Evolutionary conservation across 2,113 vertebrate genomes (phyloP).

Genomic region (Lophotis ruficrista): DNA sequence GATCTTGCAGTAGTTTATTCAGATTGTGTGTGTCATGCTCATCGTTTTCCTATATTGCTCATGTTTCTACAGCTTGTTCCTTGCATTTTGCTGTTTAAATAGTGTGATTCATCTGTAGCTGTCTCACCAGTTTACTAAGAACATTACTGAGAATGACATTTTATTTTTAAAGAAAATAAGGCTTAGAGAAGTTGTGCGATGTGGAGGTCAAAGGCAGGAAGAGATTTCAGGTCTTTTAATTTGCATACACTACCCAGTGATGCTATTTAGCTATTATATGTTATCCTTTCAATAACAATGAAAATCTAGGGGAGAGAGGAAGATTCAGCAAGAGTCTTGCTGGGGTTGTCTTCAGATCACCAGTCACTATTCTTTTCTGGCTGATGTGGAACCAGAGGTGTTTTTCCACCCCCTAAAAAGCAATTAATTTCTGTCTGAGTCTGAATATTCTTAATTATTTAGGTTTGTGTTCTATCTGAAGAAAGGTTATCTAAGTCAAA

Average conservation of each 20-base stretch:
- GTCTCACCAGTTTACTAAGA: slow-evolving; percentile 5
- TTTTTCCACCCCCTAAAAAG: neutral
- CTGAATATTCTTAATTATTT: neutral
- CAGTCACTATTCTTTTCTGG: rapidly evolving
- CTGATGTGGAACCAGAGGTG: neutral
- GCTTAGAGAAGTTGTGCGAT: neutral
- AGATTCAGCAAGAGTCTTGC: neutral
- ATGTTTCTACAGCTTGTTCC: neutral
- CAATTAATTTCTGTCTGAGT: neutral
- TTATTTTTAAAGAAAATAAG: slow-evolving; percentile 7
- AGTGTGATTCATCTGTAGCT: neutral
- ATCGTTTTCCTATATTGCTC: neutral
- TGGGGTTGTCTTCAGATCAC: neutral
- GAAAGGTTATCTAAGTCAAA: neutral
- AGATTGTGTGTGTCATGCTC: neutral
- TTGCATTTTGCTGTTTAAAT: slow-evolving; percentile 3
- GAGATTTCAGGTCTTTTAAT: neutral
- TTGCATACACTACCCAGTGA: neutral
- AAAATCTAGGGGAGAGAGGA: neutral
- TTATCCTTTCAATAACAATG: neutral
- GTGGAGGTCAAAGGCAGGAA: neutral
- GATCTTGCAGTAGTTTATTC: neutral
- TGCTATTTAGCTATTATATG: neutral
- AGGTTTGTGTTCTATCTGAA: neutral
- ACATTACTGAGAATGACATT: neutral